Conservation (phyloP, 2,888 invertebrate genomes). For the Pristionchus fissidentatus region DNA sequence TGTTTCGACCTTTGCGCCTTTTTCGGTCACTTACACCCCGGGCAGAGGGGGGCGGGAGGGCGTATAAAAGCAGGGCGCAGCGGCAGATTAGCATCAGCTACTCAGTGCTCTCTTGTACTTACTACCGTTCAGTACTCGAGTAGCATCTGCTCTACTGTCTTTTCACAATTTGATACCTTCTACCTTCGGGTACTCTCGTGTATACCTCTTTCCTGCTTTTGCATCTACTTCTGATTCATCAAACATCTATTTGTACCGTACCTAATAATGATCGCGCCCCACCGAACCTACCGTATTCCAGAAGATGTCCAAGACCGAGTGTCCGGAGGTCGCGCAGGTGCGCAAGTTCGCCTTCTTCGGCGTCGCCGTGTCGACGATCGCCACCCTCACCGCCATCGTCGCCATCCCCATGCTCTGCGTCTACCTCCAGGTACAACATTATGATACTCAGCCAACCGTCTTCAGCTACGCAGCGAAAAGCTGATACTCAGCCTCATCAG, state of each 20-base stretch:
- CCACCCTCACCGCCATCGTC: conserved; percentile 48
- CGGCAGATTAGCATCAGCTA: not conserved
- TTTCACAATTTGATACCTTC: not conserved
- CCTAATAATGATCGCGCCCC: not conserved
- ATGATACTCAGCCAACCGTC: conserved; percentile 20
- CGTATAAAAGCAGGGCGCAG: not conserved
- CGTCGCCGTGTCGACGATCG: conserved; percentile 49
- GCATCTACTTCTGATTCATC: no score
- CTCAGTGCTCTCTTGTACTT: not conserved
- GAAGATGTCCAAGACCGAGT: conserved; percentile 48
- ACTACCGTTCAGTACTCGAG: not conserved
- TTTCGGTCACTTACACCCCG: conserved; percentile 42
- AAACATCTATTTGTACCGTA: not conserved
- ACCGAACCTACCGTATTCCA: not conserved
- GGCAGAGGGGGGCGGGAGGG: conserved; percentile 19
- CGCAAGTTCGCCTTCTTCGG: conserved; percentile 50
- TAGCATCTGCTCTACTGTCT: not conserved
- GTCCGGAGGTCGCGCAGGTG: conserved; percentile 45
- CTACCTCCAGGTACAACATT: conserved; percentile 48
- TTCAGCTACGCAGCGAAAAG: conserved; percentile 2
- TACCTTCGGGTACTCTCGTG: not conserved
- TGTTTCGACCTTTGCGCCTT: conserved; percentile 41
- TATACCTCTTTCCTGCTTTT: no score
- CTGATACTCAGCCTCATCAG: not conserved
- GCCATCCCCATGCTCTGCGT: conserved; percentile 50